Evolutionary conservation across 2,113 vertebrate species (phyloP).

Genomic region (Panurus biarmicus): DNA sequence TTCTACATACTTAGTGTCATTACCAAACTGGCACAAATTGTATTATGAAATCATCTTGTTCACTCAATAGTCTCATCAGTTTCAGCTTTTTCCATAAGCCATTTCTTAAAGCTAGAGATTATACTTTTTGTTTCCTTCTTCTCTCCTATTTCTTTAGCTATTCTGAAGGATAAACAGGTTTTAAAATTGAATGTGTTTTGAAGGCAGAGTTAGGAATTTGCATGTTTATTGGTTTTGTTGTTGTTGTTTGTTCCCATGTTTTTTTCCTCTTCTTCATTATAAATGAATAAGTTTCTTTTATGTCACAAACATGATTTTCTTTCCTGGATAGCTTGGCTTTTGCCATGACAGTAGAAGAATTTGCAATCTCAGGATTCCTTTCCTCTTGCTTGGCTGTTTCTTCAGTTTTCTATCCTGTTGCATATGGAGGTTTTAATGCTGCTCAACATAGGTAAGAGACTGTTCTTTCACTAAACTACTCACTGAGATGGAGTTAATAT

Average conservation of each 20-base stretch:
- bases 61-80: background rate
- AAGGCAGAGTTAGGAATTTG: conserved; percentile 39
- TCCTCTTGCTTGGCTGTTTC: background rate
- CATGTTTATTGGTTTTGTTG: conserved; percentile 55
- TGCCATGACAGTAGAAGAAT: background rate
- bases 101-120: conserved; percentile 24
- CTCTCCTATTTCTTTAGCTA: background rate
- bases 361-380: background rate
- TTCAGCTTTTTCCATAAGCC: background rate
- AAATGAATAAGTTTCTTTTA: background rate
- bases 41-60: conserved; percentile 22
- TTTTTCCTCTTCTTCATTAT: conserved; percentile 22
- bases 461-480: background rate
- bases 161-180: conserved; percentile 25
- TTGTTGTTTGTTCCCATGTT: conserved; percentile 1
- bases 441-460: background rate
- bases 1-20: background rate
- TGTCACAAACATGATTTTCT: background rate
- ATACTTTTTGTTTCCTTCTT: background rate
- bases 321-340: background rate
- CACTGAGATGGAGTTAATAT: background rate
- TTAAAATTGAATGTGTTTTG: conserved; percentile 23
- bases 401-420: background rate
- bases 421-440: background rate
- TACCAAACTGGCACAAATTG: background rate